Percentiles rank a stretch among this genome's conserved stretches.
Evolutionary conservation across 2,113 vertebrate genomes (phyloP).

Genomic region (Oreamnos americanus): DNA sequence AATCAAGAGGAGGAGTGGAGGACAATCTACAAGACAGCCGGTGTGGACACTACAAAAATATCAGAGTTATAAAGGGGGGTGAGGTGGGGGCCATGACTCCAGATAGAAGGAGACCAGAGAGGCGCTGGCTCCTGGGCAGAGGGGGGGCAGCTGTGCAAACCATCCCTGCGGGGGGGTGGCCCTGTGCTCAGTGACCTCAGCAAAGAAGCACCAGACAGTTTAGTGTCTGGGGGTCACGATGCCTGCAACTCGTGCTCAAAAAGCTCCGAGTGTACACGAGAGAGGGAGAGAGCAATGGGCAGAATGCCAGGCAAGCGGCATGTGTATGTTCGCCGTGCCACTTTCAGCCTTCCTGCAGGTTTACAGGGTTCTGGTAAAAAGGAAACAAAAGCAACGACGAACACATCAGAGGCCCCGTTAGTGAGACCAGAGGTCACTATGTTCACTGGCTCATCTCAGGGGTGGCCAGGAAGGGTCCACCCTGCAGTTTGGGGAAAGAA

Average conservation of each 20-base stretch:
- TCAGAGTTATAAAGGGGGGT: rapidly evolving
- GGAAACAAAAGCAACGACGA: rapidly evolving
- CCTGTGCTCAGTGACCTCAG: rapidly evolving
- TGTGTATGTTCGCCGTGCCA: rapidly evolving
- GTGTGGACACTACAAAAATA: too few species aligned
- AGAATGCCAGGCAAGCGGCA: rapidly evolving
- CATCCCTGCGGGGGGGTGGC: rapidly evolving
- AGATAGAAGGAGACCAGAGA: not conserved
- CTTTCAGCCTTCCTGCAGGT: rapidly evolving
- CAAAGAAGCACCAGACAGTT: rapidly evolving
- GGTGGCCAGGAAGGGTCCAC: not conserved
- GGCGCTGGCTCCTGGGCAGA: too few species aligned
- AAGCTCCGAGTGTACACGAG: rapidly evolving
- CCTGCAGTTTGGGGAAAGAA: not conserved
- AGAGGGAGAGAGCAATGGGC: rapidly evolving
- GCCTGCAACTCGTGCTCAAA: not conserved
- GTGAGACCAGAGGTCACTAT: rapidly evolving
- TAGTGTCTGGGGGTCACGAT: not conserved
- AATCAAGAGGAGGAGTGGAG: rapidly evolving
- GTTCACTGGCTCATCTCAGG: not conserved
- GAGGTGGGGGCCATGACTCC: rapidly evolving
- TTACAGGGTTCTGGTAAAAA: not conserved
- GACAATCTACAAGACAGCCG: rapidly evolving
- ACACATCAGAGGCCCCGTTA: rapidly evolving
- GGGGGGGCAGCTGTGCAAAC: not conserved